Evolutionary conservation across 2,888 invertebrate genomes (phyloP), one percentile per base, ranked within the genome.

Genomic region (Netelia fuscicornis): DNA sequence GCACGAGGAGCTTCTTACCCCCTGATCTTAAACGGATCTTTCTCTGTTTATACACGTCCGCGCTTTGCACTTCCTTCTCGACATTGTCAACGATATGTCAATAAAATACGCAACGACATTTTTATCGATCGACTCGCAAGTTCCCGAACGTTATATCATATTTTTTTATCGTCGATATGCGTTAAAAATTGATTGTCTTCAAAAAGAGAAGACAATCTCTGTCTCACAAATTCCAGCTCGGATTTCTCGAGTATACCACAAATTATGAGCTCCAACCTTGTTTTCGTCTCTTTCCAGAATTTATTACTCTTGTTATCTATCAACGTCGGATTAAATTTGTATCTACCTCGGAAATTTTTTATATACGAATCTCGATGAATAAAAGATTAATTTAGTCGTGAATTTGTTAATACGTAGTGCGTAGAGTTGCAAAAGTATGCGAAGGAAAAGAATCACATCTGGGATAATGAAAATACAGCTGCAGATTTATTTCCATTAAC

Each of bases 1-100:
- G 77, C 77, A 77, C 77, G 58, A 37, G 44, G 30, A 77, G 44
- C 54, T 77, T 58, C 44, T 56, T 77, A 44, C 25, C 77, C 44
- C 58, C 56, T 68, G 44, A 23, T 20, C 23, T 62, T 52, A 25
- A n/a, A 20, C 44, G 13, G 11, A 68, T 60, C 23, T 44, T 23
- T n/a, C 54, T 25, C 58, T 48, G 23, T 48, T 48, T 48, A 10
- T 48, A 48, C 48, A 44, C 25, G 25, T 48, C 17, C 42, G 2
- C 11, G 44, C 6, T 23, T 56, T 44, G 10, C 25, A 11, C 44
- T 62, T 11, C 58, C 11, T 58, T 60, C n/a, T 54, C 25, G 25
- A n/a, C 67, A 30, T 48, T 30, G 17, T 25, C 58, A 58, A 77
- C 56, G 11, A 23, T 42, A 67, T 68, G 58, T 58, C 58, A 25